Evolutionary conservation across 2,113 vertebrate species (phyloP), one percentile per base, ranked within the genome.

Genomic region (Halcyon senegalensis): DNA sequence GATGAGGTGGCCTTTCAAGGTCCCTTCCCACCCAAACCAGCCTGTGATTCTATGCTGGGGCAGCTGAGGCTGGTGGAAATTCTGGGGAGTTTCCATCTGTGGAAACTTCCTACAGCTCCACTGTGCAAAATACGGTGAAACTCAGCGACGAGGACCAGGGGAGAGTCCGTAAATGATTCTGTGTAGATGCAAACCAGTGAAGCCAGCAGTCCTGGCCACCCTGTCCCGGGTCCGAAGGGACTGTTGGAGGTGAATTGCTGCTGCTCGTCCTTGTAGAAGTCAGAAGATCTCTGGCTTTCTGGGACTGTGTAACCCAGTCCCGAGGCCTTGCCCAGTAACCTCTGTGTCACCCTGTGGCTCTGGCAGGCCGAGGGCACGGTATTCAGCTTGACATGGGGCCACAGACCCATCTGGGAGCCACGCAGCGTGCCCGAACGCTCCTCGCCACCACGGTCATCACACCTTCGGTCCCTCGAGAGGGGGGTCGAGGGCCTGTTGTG

Each of bases 391-490:
- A 7, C 15, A 15, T 1, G 3, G 4, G 50, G 59, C 67, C 48
- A 35, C 55, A 24, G 67, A 4, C 13, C 58, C 37, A 51, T 12
- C 81, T 63, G 82, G 41, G 50, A n/a, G 67, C 75, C 10, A 0
- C 1, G 3, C 5, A 2, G 17, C 11, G 23, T 39, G 55, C 16
- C 46, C 41, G 60, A 48, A 3, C 10, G 0, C 2, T 8, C 31
- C 41, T 33, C 84, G 2, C 43, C 0, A 2, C 43, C 2, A 2
- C 1, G 4, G 11, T 53, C 59, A 8, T 60, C 0, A 0, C 9
- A 15, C 2, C 17, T 11, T 33, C 13, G n/a, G 9, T 59, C 15
- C 18, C 44, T 16, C 15, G 44, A 21, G 6, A 31, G 41, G 35
- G 37, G 48, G 19, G 16, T 21, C 35, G 21, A 33, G n/a, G 9